Evolutionary conservation across 1,140 invertebrate species (phyloP).

Genomic region (Sminthurides bifidus): DNA sequence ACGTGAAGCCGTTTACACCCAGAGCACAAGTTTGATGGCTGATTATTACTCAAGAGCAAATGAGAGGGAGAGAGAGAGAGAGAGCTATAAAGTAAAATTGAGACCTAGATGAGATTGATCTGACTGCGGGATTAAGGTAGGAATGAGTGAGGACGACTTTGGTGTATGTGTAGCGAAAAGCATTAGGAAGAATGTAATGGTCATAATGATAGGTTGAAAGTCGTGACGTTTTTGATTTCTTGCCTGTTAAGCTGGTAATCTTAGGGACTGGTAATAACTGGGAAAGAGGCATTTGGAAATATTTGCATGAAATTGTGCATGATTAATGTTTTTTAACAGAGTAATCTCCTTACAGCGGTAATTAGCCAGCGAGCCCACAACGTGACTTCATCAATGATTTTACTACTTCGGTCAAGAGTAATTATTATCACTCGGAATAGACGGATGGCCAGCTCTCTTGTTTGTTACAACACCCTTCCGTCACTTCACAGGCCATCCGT

Average conservation of each 20-base stretch:
- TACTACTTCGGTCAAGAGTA: too few relatives aligned
- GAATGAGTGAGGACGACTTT: neutral
- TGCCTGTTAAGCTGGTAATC: conserved; percentile 27
- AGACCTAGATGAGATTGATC: neutral
- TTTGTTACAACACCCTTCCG: neutral
- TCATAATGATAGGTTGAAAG: conserved; percentile 23
- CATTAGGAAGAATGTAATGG: conserved; percentile 5
- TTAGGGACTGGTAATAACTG: conserved; percentile 17
- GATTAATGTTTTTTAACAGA: conserved; percentile 21
- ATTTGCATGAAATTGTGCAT: conserved; percentile 30
- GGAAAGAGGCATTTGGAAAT: conserved; percentile 17
- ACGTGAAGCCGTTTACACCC: too few relatives aligned
- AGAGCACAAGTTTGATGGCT: too few relatives aligned
- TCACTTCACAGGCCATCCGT: too few relatives aligned
- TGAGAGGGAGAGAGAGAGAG: neutral
- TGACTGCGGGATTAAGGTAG: neutral
- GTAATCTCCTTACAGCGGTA: conserved; percentile 29
- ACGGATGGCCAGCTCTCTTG: neutral
- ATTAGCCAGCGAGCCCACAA: conserved; percentile 21
- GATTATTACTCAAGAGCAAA: too few relatives aligned
- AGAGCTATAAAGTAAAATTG: too few relatives aligned
- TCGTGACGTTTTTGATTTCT: conserved; percentile 31
- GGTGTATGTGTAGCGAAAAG: conserved; percentile 6
- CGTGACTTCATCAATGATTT: conserved; percentile 30
- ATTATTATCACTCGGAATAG: too few relatives aligned